These are phyloP conservation scores for Zele albiditarsus DNA, from an alignment of 2,888 invertebrate species.

Conservation along the genomic window DNA sequence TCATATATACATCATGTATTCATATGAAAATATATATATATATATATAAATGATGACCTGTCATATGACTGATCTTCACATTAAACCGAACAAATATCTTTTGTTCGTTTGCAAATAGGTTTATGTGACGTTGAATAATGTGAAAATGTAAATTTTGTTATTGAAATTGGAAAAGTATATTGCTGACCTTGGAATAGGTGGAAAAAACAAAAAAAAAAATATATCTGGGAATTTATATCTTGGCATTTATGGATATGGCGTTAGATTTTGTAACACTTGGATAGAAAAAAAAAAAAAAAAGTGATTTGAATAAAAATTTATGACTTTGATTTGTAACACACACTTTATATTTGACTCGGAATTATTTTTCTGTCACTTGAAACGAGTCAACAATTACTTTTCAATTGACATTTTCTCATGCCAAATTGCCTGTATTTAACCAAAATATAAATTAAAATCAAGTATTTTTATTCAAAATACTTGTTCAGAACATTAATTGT, in stretches of 20 bases:
- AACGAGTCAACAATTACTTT: too few relatives aligned
- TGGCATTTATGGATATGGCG: neutral
- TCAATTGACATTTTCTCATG: too few relatives aligned
- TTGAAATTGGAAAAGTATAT: conserved; percentile 3
- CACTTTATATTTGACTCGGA: too few relatives aligned
- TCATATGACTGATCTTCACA: conserved; percentile 10
- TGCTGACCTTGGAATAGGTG: neutral
- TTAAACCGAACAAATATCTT: conserved; percentile 22
- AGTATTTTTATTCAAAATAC: too few relatives aligned
- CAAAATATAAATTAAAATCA: too few relatives aligned
- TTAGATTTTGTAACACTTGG: neutral
- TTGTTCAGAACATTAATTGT: too few relatives aligned
- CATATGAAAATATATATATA: neutral
- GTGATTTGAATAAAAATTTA: too few relatives aligned
- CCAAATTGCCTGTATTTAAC: too few relatives aligned
- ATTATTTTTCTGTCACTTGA: too few relatives aligned
- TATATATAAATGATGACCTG: conserved; percentile 8
- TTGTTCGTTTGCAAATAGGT: conserved; percentile 14
- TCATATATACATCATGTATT: neutral
- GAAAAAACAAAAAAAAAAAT: neutral
- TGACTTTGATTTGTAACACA: too few relatives aligned
- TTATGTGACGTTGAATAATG: neutral
- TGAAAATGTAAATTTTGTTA: conserved; percentile 1
- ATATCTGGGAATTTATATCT: neutral
- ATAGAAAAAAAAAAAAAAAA: too few relatives aligned